Percentiles rank a stretch among this genome's conserved stretches.
phyloP scores from a whole-genome alignment of 2,797 vertebrate genomes.

The Phrynocephalus vlangalii region DNA sequence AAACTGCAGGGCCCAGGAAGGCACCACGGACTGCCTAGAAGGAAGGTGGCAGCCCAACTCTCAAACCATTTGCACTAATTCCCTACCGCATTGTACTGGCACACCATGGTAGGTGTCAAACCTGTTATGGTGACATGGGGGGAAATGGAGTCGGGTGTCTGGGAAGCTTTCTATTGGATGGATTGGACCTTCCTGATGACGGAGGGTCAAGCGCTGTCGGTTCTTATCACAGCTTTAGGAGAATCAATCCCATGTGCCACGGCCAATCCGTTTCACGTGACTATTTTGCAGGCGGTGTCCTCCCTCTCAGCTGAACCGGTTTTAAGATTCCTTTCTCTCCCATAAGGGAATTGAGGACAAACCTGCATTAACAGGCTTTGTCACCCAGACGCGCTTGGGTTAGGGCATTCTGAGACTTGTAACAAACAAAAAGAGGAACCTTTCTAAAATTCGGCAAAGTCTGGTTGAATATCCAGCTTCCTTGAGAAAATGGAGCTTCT shows the following conservation, averaged over 20 bases:
- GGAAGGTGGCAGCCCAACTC: neutral
- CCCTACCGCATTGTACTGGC: neutral
- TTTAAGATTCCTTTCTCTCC: neutral
- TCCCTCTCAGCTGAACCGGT: neutral
- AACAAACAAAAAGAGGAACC: too few species aligned
- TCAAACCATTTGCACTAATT: constrained; percentile 1
- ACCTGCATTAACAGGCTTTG: too few species aligned
- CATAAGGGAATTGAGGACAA: neutral
- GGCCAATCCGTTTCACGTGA: too few species aligned
- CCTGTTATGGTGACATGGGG: too few species aligned
- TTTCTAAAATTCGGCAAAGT: too few species aligned
- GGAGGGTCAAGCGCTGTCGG: too few species aligned
- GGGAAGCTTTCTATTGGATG: neutral
- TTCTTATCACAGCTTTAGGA: neutral
- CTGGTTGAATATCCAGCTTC: neutral
- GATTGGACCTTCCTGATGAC: too few species aligned
- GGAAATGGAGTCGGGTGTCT: neutral
- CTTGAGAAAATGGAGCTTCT: neutral
- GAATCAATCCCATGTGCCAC: neutral
- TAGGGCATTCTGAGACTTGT: too few species aligned
- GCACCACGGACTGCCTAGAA: neutral
- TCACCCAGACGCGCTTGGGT: too few species aligned
- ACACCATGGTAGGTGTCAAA: too few species aligned
- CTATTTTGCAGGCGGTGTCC: neutral
- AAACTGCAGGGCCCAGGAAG: neutral